Conservation (phyloP, 2,888 invertebrate species). For the Sphinx pinastri region DNA sequence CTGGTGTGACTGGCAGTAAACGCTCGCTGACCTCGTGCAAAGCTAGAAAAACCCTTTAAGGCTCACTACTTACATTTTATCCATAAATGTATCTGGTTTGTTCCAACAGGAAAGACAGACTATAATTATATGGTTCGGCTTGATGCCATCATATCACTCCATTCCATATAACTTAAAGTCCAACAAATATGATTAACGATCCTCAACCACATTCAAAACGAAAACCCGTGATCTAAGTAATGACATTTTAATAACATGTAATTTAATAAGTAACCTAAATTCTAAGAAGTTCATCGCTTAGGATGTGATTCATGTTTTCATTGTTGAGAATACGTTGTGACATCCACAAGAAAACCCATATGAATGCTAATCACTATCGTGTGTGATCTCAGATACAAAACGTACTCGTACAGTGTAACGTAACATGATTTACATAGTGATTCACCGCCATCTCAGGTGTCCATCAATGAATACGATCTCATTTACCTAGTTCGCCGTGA, state of each 20-base stretch:
- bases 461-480: constrained; percentile 60
- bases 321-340: constrained; percentile 32
- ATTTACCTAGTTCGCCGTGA: constrained; percentile 54
- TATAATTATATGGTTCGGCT: background rate
- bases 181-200: constrained; percentile 1
- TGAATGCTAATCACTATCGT: constrained; percentile 42
- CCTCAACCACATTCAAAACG: constrained; percentile 26
- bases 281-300: constrained; percentile 46
- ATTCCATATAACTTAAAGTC: background rate
- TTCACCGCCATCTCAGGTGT: constrained; percentile 51
- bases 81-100: too few species aligned
- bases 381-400: constrained; percentile 34
- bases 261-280: constrained; percentile 40
- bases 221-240: constrained; percentile 42
- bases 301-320: constrained; percentile 56
- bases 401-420: constrained; percentile 30
- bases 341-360: constrained; percentile 41
- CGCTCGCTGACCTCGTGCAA: too few species aligned
- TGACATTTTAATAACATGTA: constrained; percentile 48
- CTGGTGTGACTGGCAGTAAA: too few species aligned
- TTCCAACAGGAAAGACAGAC: background rate
- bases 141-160: background rate
- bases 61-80: too few species aligned
- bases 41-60: too few species aligned
- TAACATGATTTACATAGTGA: constrained; percentile 60